Percentiles rank a stretch among this genome's conserved stretches.
phyloP scores from a whole-genome alignment of 1,140 invertebrate species.

The Diabrotica undecimpunctata region DNA sequence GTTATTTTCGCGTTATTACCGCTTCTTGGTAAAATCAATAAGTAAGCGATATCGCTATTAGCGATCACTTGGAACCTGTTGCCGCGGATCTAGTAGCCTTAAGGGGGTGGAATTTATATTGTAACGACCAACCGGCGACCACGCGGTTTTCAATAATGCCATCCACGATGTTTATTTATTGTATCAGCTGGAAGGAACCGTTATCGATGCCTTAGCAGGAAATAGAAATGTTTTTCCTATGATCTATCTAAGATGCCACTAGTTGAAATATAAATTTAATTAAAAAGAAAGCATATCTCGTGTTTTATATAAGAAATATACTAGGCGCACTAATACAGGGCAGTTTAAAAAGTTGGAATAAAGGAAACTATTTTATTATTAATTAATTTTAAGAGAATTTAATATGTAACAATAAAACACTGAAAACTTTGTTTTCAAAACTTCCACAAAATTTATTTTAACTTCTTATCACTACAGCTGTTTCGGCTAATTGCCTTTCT shows the following conservation, averaged over 20 bases:
- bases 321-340: no score
- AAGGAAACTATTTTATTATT: no score
- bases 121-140: slow-evolving; percentile 1
- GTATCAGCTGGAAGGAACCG: slow-evolving; percentile 6
- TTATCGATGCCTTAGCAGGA: slow-evolving; percentile 4
- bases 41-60: slow-evolving; percentile 17
- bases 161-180: slow-evolving; percentile 3
- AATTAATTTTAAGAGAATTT: no score
- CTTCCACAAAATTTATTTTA: no score
- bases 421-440: no score
- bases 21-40: slow-evolving; percentile 15
- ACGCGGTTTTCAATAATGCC: slow-evolving; percentile 13
- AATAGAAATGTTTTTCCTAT: neutral
- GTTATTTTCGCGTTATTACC: slow-evolving; percentile 16
- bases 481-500: no score
- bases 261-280: neutral
- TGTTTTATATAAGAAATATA: no score
- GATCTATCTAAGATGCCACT: neutral
- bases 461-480: no score
- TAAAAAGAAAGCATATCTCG: no score
- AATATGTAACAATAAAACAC: no score
- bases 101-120: slow-evolving; percentile 16
- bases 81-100: slow-evolving; percentile 11
- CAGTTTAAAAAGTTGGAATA: no score
- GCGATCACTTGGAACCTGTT: slow-evolving; percentile 13